These are phyloP conservation scores for Oncorhynchus masou DNA, from an alignment of 2,113 vertebrate species.

Conservation along the genomic window DNA sequence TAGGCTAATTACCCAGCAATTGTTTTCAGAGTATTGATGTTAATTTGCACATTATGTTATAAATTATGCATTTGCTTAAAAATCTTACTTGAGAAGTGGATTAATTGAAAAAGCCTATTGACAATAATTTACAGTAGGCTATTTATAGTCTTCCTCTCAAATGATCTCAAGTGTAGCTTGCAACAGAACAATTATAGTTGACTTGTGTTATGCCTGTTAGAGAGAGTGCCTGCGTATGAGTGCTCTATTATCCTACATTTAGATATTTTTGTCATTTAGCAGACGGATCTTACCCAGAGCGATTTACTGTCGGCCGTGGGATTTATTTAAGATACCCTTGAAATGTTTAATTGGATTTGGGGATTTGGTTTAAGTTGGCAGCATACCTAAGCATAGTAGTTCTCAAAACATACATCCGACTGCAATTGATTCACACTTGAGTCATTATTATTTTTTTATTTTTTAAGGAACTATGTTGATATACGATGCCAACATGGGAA, in stretches of 20 bases:
- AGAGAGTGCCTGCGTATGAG: background rate
- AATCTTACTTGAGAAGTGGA: background rate
- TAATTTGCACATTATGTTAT: background rate
- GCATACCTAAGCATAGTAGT: background rate
- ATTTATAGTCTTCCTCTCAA: background rate
- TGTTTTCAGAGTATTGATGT: background rate
- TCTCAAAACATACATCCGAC: background rate
- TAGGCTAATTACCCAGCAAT: background rate
- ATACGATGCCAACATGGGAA: conserved; percentile 71
- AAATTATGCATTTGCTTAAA: background rate
- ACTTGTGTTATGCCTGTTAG: background rate
- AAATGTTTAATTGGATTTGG: background rate
- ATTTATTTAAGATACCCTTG: background rate
- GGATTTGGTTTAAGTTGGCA: no score
- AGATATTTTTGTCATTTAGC: background rate
- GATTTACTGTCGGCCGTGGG: no score
- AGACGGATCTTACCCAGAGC: no score
- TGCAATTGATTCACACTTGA: conserved; percentile 2
- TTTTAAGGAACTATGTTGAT: conserved; percentile 61
- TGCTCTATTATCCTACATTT: background rate
- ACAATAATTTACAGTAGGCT: background rate
- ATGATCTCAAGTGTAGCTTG: background rate
- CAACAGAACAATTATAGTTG: background rate
- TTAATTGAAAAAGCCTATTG: background rate
- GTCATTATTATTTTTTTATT: conserved; percentile 21